Evolutionary conservation across 2,113 vertebrate species (phyloP).

Genomic region (Arizona elegans): DNA sequence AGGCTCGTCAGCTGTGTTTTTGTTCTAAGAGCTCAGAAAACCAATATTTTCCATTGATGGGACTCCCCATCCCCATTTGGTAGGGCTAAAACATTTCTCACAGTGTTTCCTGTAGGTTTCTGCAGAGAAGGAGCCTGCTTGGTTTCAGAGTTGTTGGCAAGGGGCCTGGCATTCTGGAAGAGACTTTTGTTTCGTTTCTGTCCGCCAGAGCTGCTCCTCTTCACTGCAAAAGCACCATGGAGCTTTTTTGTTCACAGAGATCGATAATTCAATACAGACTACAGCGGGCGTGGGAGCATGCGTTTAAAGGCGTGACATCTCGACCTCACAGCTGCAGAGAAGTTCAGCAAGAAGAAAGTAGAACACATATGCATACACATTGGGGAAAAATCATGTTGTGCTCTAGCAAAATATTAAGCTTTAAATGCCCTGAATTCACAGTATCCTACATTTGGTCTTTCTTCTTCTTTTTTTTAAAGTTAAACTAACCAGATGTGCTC

Average conservation of each 20-base stretch:
- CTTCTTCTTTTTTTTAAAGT: conserved; percentile 37
- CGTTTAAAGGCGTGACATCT: background rate
- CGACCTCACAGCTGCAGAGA: conserved; percentile 6
- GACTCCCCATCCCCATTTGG: background rate
- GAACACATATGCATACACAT: background rate
- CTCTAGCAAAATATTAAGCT: conserved; percentile 31
- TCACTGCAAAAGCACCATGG: conserved; percentile 2
- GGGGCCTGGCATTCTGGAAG: conserved; percentile 2
- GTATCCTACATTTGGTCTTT: conserved; percentile 52
- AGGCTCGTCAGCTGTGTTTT: background rate
- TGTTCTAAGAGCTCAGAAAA: background rate
- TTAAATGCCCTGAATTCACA: conserved; percentile 4
- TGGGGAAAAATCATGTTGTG: conserved; percentile 44
- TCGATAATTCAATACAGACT: background rate
- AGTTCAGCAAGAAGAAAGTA: background rate
- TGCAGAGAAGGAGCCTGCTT: background rate
- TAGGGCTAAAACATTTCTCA: background rate
- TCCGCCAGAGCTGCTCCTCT: background rate
- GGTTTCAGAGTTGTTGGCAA: conserved; percentile 14
- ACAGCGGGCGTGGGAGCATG: background rate
- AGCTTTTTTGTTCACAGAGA: background rate
- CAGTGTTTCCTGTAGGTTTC: background rate
- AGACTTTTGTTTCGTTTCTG: conserved; percentile 6
- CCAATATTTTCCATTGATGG: background rate
- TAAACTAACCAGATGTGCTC: conserved; percentile 62